These are phyloP conservation scores for Lobophora halterata DNA, from an alignment of 2,888 invertebrate species.

Conservation along the genomic window DNA sequence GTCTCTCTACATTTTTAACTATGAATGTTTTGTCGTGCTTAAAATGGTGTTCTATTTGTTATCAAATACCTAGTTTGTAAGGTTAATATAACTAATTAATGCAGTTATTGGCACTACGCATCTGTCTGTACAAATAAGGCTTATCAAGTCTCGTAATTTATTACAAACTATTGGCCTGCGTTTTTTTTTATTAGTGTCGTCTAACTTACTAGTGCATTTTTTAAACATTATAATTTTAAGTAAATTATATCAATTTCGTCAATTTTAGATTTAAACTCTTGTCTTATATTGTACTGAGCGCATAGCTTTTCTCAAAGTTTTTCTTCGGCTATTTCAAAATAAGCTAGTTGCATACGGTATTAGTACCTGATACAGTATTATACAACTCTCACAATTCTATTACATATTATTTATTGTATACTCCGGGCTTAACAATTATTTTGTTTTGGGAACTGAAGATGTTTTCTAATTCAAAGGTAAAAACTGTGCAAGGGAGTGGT, in stretches of 20 bases:
- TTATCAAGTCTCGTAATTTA: slow-evolving; percentile 11
- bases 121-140: slow-evolving; percentile 34
- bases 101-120: slow-evolving; percentile 81
- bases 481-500: slow-evolving; percentile 68
- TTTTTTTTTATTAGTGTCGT: slow-evolving; percentile 37
- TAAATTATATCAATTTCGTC: slow-evolving; percentile 79
- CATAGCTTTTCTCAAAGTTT: slow-evolving; percentile 44
- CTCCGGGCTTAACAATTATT: no score
- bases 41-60: slow-evolving; percentile 82
- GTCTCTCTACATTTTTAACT: slow-evolving; percentile 82
- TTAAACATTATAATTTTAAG: slow-evolving; percentile 65
- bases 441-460: slow-evolving; percentile 34
- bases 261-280: slow-evolving; percentile 77
- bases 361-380: no score
- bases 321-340: slow-evolving; percentile 24
- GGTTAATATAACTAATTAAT: slow-evolving; percentile 74
- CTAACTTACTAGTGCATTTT: slow-evolving; percentile 52
- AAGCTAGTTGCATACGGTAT: no score
- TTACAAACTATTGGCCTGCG: slow-evolving; percentile 34
- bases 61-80: slow-evolving; percentile 80
- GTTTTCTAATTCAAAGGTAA: slow-evolving; percentile 55
- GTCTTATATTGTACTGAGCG: slow-evolving; percentile 52
- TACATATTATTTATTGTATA: no score
- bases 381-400: slow-evolving; percentile 22
- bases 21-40: slow-evolving; percentile 82